Base-by-base conservation (phyloP, 2,888 invertebrate genomes). In the Terebella lapidaria region DNA sequence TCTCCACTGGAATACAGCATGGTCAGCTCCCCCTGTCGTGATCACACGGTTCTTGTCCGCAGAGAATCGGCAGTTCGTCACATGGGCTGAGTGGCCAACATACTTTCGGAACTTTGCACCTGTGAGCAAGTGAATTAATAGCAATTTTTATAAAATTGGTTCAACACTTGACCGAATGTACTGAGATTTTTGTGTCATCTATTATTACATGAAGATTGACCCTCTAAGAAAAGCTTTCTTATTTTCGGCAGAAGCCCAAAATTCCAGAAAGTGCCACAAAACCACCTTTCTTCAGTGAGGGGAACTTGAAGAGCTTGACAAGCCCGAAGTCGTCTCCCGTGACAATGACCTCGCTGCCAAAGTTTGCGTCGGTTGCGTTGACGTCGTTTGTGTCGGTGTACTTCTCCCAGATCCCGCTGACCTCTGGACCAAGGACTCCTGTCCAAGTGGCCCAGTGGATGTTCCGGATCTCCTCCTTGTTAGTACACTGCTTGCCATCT, bases 41-140 rank as follows among this genome's bases (percentile, higher is more conserved):
- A 82, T 74, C 18, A 82, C 74, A 25, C 72, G 67, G 4, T 67
- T 70, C 56, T 74, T 75, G 69, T 81, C 81, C 53, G 70, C 64
- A 15, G 80, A 75, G 69, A 81, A 82, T 18, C 82, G 68, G 1
- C 80, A 78, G 67, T 81, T 81, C 47, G 81, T 81, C 60, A 82
- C 82, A 68, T 81, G 81, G 51, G 80, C 80, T 20, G 81, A 81
- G 69, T 82, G 82, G 28, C 81, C 82, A 2, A 76, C 74, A 66
- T 81, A 81, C 66, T 79, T 79, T 56, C 78, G 71, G 65, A 75
- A 78, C 62, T 81, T 81, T 27, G 81, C 78, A 64, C 81, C 81
- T 81, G 67, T 4, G 5, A 65, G n/a, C 10, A 53, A 20, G n/a
- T 5, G 10, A 10, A 35, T 35, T 35, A 35, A 35, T 15, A 35